Percentiles rank a stretch among this genome's conserved stretches.
Evolutionary conservation across 1,140 invertebrate genomes (phyloP).

Genomic region (Stegodyphus dumicola): DNA sequence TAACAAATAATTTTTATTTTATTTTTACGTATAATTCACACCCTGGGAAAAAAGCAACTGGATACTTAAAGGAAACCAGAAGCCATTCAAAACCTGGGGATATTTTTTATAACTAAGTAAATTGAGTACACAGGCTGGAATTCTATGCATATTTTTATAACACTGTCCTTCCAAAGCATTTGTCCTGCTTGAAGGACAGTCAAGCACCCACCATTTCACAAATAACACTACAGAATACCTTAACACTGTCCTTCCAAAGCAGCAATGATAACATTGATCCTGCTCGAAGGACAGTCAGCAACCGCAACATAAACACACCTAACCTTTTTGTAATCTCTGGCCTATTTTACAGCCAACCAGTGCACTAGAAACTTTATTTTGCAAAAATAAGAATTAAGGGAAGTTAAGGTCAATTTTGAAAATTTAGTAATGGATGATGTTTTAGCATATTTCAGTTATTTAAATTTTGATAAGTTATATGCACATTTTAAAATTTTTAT

Average conservation of each 20-base stretch:
- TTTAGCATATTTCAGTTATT: too few relatives aligned
- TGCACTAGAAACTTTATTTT: background rate
- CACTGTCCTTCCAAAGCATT: conserved; percentile 58
- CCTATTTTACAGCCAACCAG: conserved; percentile 28
- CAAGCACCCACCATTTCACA: conserved; percentile 31
- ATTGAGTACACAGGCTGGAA: too few relatives aligned
- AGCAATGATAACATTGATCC: conserved; percentile 33
- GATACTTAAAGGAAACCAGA: background rate
- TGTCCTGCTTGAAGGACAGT: conserved; percentile 51
- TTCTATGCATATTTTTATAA: background rate
- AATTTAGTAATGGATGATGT: too few relatives aligned
- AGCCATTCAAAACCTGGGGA: background rate
- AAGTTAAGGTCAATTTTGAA: too few relatives aligned
- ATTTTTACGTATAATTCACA: too few relatives aligned
- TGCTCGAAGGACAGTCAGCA: conserved; percentile 57
- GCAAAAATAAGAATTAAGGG: background rate
- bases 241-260: conserved; percentile 59
- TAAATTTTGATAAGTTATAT: too few relatives aligned
- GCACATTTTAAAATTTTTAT: too few relatives aligned
- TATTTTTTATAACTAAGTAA: background rate
- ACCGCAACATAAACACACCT: conserved; percentile 43
- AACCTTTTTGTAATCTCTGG: conserved; percentile 50
- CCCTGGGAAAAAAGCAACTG: too few relatives aligned
- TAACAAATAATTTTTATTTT: too few relatives aligned
- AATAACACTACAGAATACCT: conserved; percentile 27